phyloP scores from a whole-genome alignment of 1,140 invertebrate genomes.

The Lasioglossum albipes region DNA sequence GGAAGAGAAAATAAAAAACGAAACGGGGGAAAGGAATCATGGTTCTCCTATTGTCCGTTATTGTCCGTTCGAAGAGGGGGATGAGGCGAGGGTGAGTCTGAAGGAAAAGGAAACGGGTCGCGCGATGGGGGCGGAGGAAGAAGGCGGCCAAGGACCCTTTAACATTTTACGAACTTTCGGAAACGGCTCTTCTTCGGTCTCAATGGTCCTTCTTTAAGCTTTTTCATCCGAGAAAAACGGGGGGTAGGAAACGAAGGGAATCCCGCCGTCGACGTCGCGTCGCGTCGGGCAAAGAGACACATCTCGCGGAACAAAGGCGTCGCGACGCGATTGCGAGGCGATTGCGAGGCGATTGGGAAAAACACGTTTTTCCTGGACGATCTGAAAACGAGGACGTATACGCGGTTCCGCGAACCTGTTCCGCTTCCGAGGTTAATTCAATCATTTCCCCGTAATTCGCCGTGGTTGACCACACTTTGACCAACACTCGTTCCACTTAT shows the following conservation, averaged over 20 bases:
- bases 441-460: conserved; percentile 16
- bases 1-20: no score
- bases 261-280: not conserved
- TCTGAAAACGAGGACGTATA: not conserved
- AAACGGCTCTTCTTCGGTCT: conserved; percentile 50
- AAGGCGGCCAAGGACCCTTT: conserved; percentile 1
- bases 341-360: not conserved
- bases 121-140: not conserved
- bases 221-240: conserved; percentile 14
- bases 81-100: no score
- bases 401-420: not conserved
- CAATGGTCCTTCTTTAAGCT: conserved; percentile 28
- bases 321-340: not conserved
- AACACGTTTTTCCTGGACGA: not conserved
- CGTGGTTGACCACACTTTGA: conserved; percentile 15
- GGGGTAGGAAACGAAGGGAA: not conserved
- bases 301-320: conserved; percentile 23
- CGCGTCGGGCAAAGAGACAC: not conserved
- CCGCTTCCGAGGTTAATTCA: conserved; percentile 1
- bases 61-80: no score
- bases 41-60: no score
- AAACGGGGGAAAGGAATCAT: conserved; percentile 1
- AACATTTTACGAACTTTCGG: conserved; percentile 48
- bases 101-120: not conserved
- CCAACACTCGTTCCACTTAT: conserved; percentile 16